phyloP scores from a whole-genome alignment of 1,140 invertebrate genomes.

The Nomia melanderi region DNA sequence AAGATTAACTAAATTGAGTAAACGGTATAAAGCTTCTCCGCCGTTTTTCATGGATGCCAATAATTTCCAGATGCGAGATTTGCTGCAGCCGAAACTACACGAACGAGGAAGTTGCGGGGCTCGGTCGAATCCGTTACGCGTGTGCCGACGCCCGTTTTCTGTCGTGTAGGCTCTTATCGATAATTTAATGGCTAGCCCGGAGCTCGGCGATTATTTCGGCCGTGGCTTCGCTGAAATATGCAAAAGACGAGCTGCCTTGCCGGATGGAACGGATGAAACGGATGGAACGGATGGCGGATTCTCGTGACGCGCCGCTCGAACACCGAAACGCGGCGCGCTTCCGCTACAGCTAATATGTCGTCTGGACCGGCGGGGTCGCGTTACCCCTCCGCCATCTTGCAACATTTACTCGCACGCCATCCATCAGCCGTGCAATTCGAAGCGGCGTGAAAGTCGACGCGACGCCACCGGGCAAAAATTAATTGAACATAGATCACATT shows the following conservation, averaged over 20 bases:
- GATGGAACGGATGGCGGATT: no score
- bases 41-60: no score
- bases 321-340: neutral
- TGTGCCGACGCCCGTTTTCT: conserved; percentile 1
- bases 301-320: neutral
- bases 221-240: neutral
- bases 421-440: conserved; percentile 4
- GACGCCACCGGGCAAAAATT: neutral
- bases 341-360: neutral
- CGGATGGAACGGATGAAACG: neutral
- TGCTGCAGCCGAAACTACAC: no score
- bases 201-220: conserved; percentile 29
- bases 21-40: no score
- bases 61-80: no score
- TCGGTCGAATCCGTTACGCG: neutral
- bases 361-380: neutral
- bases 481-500: conserved; percentile 12
- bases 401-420: conserved; percentile 4
- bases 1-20: no score
- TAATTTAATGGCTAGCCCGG: conserved; percentile 37
- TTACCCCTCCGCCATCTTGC: conserved; percentile 1
- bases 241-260: neutral
- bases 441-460: neutral
- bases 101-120: conserved; percentile 10
- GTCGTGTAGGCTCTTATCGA: conserved; percentile 26